Conservation (phyloP, 2,888 invertebrate species). For the Chamaedrilus cognettii region DNA sequence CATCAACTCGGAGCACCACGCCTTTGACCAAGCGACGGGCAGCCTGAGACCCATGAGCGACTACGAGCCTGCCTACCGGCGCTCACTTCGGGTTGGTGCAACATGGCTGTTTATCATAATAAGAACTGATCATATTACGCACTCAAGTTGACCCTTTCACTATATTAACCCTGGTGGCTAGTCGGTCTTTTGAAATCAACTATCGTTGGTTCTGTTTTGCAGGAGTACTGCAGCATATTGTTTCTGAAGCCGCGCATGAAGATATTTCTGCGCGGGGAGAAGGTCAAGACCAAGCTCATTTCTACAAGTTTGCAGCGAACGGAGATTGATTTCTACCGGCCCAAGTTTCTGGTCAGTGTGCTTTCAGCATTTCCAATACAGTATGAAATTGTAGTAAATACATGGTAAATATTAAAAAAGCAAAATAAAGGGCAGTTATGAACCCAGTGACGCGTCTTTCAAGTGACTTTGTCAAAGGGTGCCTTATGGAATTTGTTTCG, state of each 20-base stretch:
- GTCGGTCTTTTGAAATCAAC: no score
- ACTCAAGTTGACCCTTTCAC: not conserved
- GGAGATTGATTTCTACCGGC: constrained; percentile 51
- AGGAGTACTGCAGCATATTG: constrained; percentile 56
- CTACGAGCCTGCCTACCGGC: constrained; percentile 45
- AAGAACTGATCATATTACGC: not conserved
- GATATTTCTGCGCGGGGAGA: constrained; percentile 50
- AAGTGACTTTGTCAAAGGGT: no score
- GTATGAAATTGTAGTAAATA: no score
- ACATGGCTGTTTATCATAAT: no score
- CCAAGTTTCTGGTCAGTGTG: constrained; percentile 48
- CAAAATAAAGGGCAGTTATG: no score
- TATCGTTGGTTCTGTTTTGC: no score
- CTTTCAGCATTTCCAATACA: no score
- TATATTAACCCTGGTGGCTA: no score
- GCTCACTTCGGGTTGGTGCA: constrained; percentile 51
- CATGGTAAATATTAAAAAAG: no score
- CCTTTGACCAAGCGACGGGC: constrained; percentile 47
- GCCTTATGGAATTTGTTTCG: no score
- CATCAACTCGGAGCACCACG: constrained; percentile 50
- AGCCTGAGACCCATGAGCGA: constrained; percentile 44
- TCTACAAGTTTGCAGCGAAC: constrained; percentile 51
- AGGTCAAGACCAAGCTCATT: constrained; percentile 53
- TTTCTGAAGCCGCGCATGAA: constrained; percentile 57
- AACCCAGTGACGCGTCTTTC: no score